Conservation (phyloP, 2,888 invertebrate genomes). For the Andrena bicolor region DNA sequence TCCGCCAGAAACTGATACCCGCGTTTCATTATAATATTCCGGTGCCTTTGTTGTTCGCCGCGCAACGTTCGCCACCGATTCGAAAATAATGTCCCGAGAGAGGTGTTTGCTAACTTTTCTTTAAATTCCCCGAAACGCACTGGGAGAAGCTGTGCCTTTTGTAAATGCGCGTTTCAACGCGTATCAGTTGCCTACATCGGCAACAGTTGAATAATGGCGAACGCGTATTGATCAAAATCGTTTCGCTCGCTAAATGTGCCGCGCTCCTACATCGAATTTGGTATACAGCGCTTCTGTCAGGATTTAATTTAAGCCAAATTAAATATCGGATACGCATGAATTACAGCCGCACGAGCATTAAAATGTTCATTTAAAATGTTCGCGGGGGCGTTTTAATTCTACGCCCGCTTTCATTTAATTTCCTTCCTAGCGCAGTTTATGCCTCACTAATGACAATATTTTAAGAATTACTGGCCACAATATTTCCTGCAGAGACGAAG, state of each 20-base stretch:
- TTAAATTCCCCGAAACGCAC: neutral
- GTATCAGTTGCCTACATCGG: constrained; percentile 28
- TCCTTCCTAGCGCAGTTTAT: constrained; percentile 14
- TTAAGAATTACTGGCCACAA: neutral
- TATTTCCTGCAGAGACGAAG: neutral
- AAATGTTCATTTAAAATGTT: constrained; percentile 48
- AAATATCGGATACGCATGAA: constrained; percentile 49
- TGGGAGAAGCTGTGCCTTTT: neutral
- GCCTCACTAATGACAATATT: constrained; percentile 13
- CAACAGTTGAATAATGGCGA: constrained; percentile 50
- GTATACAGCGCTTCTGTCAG: constrained; percentile 39
- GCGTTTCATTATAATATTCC: neutral
- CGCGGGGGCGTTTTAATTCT: constrained; percentile 48
- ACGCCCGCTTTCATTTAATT: constrained; percentile 15
- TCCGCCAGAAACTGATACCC: neutral
- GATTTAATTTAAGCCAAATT: constrained; percentile 63
- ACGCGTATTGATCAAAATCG: constrained; percentile 50
- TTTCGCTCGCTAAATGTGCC: constrained; percentile 1
- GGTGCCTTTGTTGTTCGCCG: neutral
- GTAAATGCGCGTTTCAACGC: constrained; percentile 20
- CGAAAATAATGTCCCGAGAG: neutral
- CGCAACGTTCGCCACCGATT: neutral
- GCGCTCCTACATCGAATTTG: constrained; percentile 31
- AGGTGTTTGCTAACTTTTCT: neutral
- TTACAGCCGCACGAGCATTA: constrained; percentile 42